A percentile compares a stretch with the other conserved stretches of the same genome.
Conservation (phyloP, 2,888 invertebrate species). For the Pilophorus perplexus region DNA sequence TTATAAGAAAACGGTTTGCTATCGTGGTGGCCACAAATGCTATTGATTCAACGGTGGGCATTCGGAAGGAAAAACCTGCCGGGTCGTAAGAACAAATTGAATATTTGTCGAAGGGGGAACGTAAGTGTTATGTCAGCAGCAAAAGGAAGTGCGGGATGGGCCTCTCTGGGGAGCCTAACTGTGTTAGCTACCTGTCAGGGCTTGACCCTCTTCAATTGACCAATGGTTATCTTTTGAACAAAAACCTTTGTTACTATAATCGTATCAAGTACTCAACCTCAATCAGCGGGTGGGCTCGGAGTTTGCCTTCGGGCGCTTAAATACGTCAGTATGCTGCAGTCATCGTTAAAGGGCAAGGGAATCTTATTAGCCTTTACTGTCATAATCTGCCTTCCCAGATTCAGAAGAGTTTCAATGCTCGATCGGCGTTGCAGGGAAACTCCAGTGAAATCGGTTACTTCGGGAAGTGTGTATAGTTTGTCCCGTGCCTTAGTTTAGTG, state of each 20-base stretch:
- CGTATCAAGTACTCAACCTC: constrained; percentile 31
- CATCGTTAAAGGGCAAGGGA: too few species aligned
- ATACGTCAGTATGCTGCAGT: too few species aligned
- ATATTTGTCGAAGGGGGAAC: constrained; percentile 38
- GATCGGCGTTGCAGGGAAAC: too few species aligned
- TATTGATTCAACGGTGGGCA: constrained; percentile 25
- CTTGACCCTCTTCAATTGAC: constrained; percentile 39
- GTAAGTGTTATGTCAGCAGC: constrained; percentile 36
- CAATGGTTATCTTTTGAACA: constrained; percentile 38
- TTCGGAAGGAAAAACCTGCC: constrained; percentile 9
- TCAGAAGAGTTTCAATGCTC: too few species aligned
- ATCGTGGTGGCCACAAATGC: too few species aligned
- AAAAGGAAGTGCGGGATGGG: not conserved
- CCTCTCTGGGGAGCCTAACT: constrained; percentile 25
- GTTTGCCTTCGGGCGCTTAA: not conserved
- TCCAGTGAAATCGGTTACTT: too few species aligned
- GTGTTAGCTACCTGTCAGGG: constrained; percentile 37
- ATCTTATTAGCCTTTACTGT: too few species aligned
- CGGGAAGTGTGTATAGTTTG: too few species aligned
- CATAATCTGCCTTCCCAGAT: too few species aligned
- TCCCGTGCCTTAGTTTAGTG: constrained; percentile 27
- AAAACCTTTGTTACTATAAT: constrained; percentile 39
- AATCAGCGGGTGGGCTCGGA: constrained; percentile 18
- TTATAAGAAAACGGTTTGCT: too few species aligned
- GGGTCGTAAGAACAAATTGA: constrained; percentile 39